These are phyloP conservation scores for Eulemur rufifrons DNA, from an alignment of 2,113 vertebrate genomes.

Conservation along the genomic window DNA sequence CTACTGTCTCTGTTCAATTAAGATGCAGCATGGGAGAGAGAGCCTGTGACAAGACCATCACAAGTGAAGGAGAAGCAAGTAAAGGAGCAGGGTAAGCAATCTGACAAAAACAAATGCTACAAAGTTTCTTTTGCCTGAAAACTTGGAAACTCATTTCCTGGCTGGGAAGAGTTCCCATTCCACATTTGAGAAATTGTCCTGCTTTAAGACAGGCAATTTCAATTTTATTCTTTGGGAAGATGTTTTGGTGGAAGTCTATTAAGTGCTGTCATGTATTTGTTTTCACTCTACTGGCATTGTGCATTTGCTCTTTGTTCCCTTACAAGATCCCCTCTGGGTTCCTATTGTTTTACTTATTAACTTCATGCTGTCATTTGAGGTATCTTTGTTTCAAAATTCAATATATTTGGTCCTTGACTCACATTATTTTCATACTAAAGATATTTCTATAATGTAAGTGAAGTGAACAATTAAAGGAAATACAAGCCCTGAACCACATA, in stretches of 20 bases:
- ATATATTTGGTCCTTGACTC: not conserved
- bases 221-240: not conserved
- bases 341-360: conserved; percentile 49
- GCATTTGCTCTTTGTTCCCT: not conserved
- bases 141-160: not conserved
- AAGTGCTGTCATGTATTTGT: conserved; percentile 47
- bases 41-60: not conserved
- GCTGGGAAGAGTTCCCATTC: not conserved
- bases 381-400: conserved; percentile 27
- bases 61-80: not conserved
- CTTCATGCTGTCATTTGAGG: not conserved
- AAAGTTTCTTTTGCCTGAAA: conserved; percentile 20
- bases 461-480: not conserved
- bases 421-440: not conserved
- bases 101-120: not conserved
- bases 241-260: conserved; percentile 55
- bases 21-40: not conserved
- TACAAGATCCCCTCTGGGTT: not conserved
- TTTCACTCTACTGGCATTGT: not conserved
- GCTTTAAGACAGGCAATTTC: conserved; percentile 17
- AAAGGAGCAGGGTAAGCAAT: not conserved
- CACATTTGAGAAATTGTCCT: not conserved
- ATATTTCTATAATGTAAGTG: not conserved
- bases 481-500: not conserved
- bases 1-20: not conserved